Percentiles rank a stretch among this genome's conserved stretches.
phyloP scores from a whole-genome alignment of 2,113 vertebrate species.

The Bombycilla garrulus region DNA sequence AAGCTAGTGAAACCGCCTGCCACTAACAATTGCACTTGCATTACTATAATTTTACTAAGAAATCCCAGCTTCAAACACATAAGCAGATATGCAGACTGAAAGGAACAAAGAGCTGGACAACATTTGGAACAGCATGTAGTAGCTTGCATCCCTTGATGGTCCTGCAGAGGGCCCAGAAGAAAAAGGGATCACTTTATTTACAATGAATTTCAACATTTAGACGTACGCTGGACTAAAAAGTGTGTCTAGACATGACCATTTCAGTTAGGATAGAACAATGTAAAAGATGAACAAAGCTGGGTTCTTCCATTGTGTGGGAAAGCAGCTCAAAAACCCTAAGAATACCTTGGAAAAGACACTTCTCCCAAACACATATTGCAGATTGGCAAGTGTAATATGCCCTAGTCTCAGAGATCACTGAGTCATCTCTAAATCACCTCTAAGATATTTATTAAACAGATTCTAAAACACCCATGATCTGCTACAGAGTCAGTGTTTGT shows the following conservation, averaged over 20 bases:
- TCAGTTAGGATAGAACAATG: neutral
- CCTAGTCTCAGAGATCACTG: neutral
- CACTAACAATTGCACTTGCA: neutral
- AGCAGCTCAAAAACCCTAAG: neutral
- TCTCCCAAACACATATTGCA: neutral
- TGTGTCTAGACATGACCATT: neutral
- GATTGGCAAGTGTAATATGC: neutral
- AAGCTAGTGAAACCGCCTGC: neutral
- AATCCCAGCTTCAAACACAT: neutral
- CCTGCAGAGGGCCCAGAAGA: neutral
- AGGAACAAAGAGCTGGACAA: neutral
- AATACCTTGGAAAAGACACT: neutral
- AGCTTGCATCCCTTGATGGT: neutral
- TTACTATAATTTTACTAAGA: neutral
- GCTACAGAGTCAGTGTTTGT: neutral
- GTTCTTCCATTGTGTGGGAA: neutral
- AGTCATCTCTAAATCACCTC: neutral
- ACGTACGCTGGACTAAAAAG: neutral
- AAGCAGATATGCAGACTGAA: neutral
- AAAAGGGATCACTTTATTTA: neutral
- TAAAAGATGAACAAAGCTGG: neutral
- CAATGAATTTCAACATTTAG: neutral
- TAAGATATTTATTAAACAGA: neutral
- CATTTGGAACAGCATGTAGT: neutral
- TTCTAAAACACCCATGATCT: neutral